Conservation (phyloP, 2,888 invertebrate genomes). For the Diogma glabrata region DNA sequence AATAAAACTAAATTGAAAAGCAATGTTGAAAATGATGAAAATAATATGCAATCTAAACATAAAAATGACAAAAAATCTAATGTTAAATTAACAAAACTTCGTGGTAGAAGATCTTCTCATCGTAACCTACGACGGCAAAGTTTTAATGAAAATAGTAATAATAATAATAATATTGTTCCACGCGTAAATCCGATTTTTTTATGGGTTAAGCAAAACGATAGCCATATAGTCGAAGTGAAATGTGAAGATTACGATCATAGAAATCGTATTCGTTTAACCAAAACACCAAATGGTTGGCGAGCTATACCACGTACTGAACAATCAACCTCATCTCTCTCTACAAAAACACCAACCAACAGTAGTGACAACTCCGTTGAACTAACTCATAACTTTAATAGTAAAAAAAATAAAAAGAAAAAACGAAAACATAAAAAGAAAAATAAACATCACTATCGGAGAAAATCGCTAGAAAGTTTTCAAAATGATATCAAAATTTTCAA, state of each 20-base stretch:
- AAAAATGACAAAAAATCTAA: too few species aligned
- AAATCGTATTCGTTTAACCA: constrained; percentile 71
- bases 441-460: constrained; percentile 2
- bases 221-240: constrained; percentile 69
- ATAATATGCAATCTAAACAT: not conserved
- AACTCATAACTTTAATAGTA: not conserved
- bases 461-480: too few species aligned
- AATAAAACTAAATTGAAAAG: not conserved
- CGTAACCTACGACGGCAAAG: constrained; percentile 2
- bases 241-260: constrained; percentile 81
- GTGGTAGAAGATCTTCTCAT: too few species aligned
- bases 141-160: constrained; percentile 4
- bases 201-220: constrained; percentile 72
- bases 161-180: constrained; percentile 10
- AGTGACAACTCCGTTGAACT: not conserved
- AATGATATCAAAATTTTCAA: too few species aligned
- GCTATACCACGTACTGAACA: constrained; percentile 66
- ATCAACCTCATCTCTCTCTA: constrained; percentile 22
- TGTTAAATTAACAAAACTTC: too few species aligned
- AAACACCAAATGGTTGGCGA: constrained; percentile 70
- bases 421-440: constrained; percentile 7
- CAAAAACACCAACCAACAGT: constrained; percentile 4
- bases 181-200: constrained; percentile 66
- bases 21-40: not conserved
- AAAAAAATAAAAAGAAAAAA: constrained; percentile 9